phyloP scores from a whole-genome alignment of 2,888 invertebrate genomes.

The Ophion slaviceki region DNA sequence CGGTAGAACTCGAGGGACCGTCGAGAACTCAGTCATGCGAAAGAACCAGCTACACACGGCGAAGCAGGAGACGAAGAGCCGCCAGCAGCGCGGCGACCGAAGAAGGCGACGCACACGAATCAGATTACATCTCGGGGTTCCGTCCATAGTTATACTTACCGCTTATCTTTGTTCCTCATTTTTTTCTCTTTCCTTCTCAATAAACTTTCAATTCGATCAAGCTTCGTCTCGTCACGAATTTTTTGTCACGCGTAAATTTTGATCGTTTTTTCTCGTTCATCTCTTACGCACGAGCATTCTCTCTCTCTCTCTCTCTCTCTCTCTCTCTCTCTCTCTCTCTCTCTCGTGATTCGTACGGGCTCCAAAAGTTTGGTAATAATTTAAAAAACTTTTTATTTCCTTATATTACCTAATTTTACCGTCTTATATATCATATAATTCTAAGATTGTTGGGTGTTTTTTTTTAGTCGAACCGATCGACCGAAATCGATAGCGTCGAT shows the following conservation, averaged over 20 bases:
- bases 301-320: not conserved
- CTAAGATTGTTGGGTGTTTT: constrained; percentile 46
- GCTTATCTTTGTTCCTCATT: constrained; percentile 82
- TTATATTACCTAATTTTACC: constrained; percentile 68
- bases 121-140: constrained; percentile 83
- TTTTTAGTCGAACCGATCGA: not conserved
- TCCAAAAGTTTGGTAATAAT: constrained; percentile 48
- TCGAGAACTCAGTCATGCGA: constrained; percentile 81
- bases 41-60: constrained; percentile 72
- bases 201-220: constrained; percentile 73
- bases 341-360: not conserved
- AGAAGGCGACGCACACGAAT: constrained; percentile 82
- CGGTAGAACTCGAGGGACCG: constrained; percentile 52
- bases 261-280: not conserved
- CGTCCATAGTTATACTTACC: constrained; percentile 54
- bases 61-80: constrained; percentile 67
- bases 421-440: constrained; percentile 44
- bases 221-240: constrained; percentile 67
- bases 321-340: not conserved
- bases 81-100: constrained; percentile 73
- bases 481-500: not conserved
- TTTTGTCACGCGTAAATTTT: not conserved
- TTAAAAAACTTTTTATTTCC: constrained; percentile 75
- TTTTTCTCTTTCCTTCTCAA: constrained; percentile 27
- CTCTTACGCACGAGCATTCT: not conserved